phyloP scores from a whole-genome alignment of 2,113 vertebrate genomes.

The Rhineura floridana region DNA sequence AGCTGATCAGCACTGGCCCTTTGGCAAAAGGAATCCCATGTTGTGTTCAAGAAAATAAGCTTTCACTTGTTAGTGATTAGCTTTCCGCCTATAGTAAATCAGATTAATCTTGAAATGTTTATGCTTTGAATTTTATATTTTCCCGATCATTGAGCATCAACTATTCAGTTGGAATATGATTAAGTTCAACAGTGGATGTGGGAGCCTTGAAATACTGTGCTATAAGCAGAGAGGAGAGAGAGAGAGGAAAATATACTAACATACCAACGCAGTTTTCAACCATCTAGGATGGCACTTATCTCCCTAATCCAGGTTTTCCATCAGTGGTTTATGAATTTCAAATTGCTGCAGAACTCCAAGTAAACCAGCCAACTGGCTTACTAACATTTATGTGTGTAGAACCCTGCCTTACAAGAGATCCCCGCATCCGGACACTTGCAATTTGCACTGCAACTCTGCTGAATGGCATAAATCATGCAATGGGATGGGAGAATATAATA shows the following conservation, averaged over 20 bases:
- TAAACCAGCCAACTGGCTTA: slow-evolving; percentile 15
- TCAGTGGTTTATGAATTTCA: slow-evolving; percentile 34
- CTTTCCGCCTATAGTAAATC: not conserved
- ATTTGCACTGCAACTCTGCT: not conserved
- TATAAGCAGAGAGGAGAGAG: slow-evolving; percentile 9
- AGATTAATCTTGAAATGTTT: slow-evolving; percentile 23
- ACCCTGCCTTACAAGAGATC: not conserved
- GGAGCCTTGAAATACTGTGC: slow-evolving; percentile 2
- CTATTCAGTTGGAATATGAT: slow-evolving; percentile 7
- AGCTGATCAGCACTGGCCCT: not conserved
- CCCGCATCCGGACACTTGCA: not conserved
- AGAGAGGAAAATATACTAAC: too few species aligned
- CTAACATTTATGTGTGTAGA: not conserved
- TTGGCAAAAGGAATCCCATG: not conserved
- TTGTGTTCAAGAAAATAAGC: not conserved
- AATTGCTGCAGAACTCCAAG: not conserved
- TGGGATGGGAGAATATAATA: not conserved
- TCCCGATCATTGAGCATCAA: not conserved
- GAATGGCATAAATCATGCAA: slow-evolving; percentile 36
- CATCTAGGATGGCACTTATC: not conserved
- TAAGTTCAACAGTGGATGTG: slow-evolving; percentile 29
- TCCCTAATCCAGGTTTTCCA: slow-evolving; percentile 10
- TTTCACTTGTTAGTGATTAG: not conserved
- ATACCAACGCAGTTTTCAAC: not conserved
- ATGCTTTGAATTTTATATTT: slow-evolving; percentile 44